Conservation (phyloP, 1,140 invertebrate species). For the Delia radicum region DNA sequence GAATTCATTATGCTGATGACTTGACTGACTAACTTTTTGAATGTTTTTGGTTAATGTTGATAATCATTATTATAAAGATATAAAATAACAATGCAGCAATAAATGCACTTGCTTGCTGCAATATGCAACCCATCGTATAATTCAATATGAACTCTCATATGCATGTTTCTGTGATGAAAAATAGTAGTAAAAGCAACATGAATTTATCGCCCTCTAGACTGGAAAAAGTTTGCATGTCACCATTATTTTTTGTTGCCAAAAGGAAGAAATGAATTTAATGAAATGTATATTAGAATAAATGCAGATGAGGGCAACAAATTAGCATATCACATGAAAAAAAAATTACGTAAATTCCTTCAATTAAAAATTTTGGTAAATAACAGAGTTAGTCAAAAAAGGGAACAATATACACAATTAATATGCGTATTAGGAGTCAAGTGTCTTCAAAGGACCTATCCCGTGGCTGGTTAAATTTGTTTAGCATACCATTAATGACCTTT, state of each 20-base stretch:
- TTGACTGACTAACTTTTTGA: background rate
- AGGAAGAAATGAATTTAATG: background rate
- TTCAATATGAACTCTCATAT: background rate
- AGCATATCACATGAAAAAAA: background rate
- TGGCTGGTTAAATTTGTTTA: too few relatives aligned
- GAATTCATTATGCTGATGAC: background rate
- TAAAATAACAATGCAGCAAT: background rate
- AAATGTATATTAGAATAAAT: background rate
- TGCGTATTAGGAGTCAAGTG: too few relatives aligned
- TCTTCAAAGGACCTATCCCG: too few relatives aligned
- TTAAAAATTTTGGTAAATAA: too few relatives aligned
- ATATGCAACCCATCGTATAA: background rate
- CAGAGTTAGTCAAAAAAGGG: too few relatives aligned
- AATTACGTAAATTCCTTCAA: too few relatives aligned
- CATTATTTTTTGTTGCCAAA: background rate
- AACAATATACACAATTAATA: too few relatives aligned
- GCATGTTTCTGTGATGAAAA: background rate
- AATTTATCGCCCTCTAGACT: background rate
- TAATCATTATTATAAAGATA: background rate
- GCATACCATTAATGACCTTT: too few relatives aligned
- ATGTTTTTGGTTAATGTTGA: background rate
- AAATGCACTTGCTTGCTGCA: background rate
- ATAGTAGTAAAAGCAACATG: background rate
- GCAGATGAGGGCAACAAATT: background rate
- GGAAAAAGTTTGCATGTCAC: constrained; percentile 3